Evolutionary conservation across 92 coral and sea anemone genomes (phyloP), one percentile per base, ranked within the genome.

Genomic region (Umimayanthus chanpuru): DNA sequence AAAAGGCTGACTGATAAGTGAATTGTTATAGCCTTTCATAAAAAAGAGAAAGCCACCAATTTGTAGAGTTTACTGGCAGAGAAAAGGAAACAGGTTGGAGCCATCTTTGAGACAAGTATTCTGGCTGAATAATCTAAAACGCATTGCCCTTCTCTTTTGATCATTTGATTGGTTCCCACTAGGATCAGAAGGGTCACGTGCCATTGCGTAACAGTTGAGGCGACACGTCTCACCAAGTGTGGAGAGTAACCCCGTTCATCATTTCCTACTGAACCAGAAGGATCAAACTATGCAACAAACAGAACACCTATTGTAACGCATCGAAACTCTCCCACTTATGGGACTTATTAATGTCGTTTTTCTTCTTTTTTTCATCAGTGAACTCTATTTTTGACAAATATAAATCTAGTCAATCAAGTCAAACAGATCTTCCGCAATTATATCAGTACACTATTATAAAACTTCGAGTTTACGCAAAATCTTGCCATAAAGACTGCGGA

Each of bases 251-350:
- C 56, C 71, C 86, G 29, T 81, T 81, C 86, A 81, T 81, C 86
- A 81, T 40, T 4, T 81, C 86, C 86, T 10, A 8, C 41, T 81
- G 86, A 81, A 81, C 86, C 86, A 81, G 86, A 81, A 81, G 86
- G 86, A 81, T 81, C 86, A 5, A 14, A 0, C 18, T 11, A 5
- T 2, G 0, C 0, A 0, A 0, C 3, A 1, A 9, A 6, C 39
- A 20, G n/a, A 21, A 66, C 16, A 25, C 75, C n/a, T 12, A 21
- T 40, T 64, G 4, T 30, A 81, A 25, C 36, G 7, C 43, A 36
- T 10, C 14, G 0, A 2, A 25, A 2, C 21, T 43, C 32, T 81
- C n/a, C 38, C 41, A 44, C 29, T 81, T 81, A 44, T 81, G 86
- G 86, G 76, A 66, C 65, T 18, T 11, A 66, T 6, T 40, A 41